A percentile compares a stretch with the other conserved stretches of the same genome.
Evolutionary conservation across 1,140 invertebrate species (phyloP).

Genomic region (Megalonaias nervosa): DNA sequence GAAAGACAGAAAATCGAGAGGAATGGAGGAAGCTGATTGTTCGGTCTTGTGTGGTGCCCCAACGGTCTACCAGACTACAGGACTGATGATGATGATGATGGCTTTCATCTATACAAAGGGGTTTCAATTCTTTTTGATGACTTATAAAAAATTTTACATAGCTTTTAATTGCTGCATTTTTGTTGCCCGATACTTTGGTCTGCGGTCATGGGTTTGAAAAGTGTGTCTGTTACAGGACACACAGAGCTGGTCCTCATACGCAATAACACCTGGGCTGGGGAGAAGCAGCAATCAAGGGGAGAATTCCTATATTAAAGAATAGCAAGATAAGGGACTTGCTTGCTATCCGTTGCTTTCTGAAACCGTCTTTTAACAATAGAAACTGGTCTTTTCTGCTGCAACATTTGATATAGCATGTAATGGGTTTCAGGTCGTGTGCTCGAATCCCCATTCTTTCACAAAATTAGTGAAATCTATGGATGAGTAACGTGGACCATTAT

Average conservation of each 20-base stretch:
- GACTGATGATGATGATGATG: too few species aligned
- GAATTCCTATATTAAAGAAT: conserved; percentile 11
- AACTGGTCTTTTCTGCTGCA: neutral
- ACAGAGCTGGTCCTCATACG: neutral
- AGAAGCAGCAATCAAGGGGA: neutral
- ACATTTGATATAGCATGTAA: neutral
- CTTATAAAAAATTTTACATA: too few species aligned
- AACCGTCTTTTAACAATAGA: conserved; percentile 4
- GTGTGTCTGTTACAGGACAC: neutral
- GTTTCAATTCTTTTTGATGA: too few species aligned
- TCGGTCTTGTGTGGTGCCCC: too few species aligned
- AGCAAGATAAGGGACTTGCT: neutral
- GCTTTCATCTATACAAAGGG: too few species aligned
- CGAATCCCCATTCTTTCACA: conserved; percentile 7
- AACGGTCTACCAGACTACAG: too few species aligned
- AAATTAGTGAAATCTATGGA: neutral
- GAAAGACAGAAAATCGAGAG: too few species aligned
- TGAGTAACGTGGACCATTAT: conserved; percentile 14
- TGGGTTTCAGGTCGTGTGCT: conserved; percentile 3
- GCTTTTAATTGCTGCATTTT: too few species aligned
- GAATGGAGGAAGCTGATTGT: too few species aligned
- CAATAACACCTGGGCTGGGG: conserved; percentile 3
- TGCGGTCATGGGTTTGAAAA: too few species aligned
- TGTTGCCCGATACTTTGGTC: too few species aligned
- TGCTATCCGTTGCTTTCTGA: neutral